These are phyloP conservation scores for Argyrosomus regius DNA, from an alignment of 2,797 vertebrate species.

Conservation along the genomic window DNA sequence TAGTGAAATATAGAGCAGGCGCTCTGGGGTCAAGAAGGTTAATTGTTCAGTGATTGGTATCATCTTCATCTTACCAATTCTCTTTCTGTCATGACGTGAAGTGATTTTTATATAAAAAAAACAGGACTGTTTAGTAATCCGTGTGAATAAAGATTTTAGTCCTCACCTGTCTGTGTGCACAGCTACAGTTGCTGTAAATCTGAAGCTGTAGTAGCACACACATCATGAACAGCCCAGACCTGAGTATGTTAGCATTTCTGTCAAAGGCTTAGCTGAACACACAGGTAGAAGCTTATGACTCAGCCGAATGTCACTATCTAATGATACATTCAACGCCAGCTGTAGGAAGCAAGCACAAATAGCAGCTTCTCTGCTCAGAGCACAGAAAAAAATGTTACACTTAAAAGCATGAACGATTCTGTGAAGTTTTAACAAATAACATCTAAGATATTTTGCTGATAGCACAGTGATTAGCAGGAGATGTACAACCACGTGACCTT, in stretches of 20 bases:
- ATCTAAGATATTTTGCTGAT: neutral
- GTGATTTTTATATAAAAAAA: neutral
- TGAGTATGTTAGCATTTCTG: conserved; percentile 12
- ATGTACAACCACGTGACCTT: neutral
- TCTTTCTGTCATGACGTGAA: neutral
- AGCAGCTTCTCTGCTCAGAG: conserved; percentile 10
- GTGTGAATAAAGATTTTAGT: neutral
- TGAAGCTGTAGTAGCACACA: neutral
- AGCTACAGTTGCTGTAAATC: conserved; percentile 10
- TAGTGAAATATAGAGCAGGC: too few relatives aligned
- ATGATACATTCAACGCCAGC: conserved; percentile 43
- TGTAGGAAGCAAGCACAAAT: conserved; percentile 28
- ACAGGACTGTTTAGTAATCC: too few relatives aligned
- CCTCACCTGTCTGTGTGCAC: neutral
- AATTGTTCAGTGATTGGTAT: neutral
- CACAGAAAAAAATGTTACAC: too few relatives aligned
- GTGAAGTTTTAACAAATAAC: neutral
- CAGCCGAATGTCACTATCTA: conserved; percentile 60
- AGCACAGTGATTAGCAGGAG: too few relatives aligned
- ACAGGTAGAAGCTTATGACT: conserved; percentile 42
- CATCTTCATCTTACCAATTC: neutral
- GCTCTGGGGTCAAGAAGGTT: neutral
- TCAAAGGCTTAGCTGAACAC: conserved; percentile 49
- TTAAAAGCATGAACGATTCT: conserved; percentile 4
- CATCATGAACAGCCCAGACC: conserved; percentile 2